These are phyloP conservation scores for Drosophila suboccidentalis DNA, from an alignment of 2,888 invertebrate species.

Conservation along the genomic window DNA sequence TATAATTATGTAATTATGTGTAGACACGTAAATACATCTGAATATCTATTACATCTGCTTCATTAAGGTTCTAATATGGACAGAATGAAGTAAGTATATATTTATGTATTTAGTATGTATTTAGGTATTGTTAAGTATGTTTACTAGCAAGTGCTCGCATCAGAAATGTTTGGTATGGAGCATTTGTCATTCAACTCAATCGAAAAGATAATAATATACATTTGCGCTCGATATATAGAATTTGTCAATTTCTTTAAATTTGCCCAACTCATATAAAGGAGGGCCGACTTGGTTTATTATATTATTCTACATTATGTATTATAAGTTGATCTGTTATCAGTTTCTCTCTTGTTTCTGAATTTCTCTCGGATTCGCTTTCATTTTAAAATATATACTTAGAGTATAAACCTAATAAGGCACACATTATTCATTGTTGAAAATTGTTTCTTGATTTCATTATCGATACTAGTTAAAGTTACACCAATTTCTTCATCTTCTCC, in stretches of 20 bases:
- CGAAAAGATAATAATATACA: constrained; percentile 43
- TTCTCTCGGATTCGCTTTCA: constrained; percentile 15
- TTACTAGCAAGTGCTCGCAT: constrained; percentile 23
- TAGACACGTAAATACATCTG: constrained; percentile 31
- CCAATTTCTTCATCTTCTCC: constrained; percentile 4
- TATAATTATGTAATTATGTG: constrained; percentile 40
- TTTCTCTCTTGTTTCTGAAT: neutral
- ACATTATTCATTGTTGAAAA: constrained; percentile 79
- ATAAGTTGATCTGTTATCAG: constrained; percentile 23
- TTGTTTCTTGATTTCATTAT: constrained; percentile 33
- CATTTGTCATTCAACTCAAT: constrained; percentile 21
- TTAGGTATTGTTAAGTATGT: constrained; percentile 20
- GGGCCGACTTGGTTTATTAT: constrained; percentile 42
- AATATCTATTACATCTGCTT: constrained; percentile 45
- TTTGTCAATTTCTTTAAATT: constrained; percentile 7
- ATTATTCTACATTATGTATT: constrained; percentile 65
- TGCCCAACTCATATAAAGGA: neutral
- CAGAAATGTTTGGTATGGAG: constrained; percentile 21
- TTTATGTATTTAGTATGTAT: constrained; percentile 12
- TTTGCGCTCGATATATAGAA: constrained; percentile 47
- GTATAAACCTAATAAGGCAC: constrained; percentile 85
- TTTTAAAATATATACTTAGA: constrained; percentile 66
- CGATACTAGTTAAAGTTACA: constrained; percentile 21
- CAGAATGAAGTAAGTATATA: constrained; percentile 49
- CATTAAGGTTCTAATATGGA: constrained; percentile 61